Conservation (phyloP, 2,797 vertebrate genomes). For the Eutrigla gurnardus region DNA sequence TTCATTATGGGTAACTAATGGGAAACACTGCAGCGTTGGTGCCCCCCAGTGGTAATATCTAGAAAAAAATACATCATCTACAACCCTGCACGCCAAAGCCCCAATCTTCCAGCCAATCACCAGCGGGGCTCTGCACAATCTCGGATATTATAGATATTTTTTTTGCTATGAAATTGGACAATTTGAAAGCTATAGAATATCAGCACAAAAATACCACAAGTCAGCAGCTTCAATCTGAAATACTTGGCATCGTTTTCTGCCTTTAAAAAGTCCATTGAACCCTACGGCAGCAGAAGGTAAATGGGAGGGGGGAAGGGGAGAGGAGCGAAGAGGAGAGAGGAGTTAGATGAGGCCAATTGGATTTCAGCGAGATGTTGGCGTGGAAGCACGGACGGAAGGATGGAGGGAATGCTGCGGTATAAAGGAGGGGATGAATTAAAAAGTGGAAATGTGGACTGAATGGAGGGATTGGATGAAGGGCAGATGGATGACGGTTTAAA, state of each 20-base stretch:
- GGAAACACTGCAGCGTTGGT: rapidly evolving
- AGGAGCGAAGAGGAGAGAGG: not conserved
- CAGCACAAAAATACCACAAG: slow-evolving; percentile 58
- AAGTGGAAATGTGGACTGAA: slow-evolving; percentile 66
- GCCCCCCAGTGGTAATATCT: not conserved
- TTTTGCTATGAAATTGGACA: slow-evolving; percentile 58
- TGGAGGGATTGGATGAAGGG: slow-evolving; percentile 65
- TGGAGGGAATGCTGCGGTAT: slow-evolving; percentile 57
- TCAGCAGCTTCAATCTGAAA: slow-evolving; percentile 64
- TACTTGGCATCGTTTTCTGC: slow-evolving; percentile 48
- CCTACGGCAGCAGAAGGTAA: slow-evolving; percentile 54
- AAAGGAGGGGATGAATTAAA: slow-evolving; percentile 66
- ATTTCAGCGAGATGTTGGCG: slow-evolving; percentile 55
- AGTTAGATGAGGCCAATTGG: slow-evolving; percentile 54
- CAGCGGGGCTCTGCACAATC: slow-evolving; percentile 9
- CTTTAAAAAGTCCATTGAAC: slow-evolving; percentile 55
- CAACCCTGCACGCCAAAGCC: not conserved
- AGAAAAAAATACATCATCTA: not conserved
- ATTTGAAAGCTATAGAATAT: slow-evolving; percentile 61
- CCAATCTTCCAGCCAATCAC: not conserved
- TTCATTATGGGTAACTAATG: not conserved
- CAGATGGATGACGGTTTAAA: slow-evolving; percentile 68
- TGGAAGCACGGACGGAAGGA: slow-evolving; percentile 39
- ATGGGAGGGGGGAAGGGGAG: slow-evolving; percentile 13
- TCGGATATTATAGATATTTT: slow-evolving; percentile 32